Conservation (phyloP, 1,140 invertebrate species). For the Leptinotarsa undecemlineata region DNA sequence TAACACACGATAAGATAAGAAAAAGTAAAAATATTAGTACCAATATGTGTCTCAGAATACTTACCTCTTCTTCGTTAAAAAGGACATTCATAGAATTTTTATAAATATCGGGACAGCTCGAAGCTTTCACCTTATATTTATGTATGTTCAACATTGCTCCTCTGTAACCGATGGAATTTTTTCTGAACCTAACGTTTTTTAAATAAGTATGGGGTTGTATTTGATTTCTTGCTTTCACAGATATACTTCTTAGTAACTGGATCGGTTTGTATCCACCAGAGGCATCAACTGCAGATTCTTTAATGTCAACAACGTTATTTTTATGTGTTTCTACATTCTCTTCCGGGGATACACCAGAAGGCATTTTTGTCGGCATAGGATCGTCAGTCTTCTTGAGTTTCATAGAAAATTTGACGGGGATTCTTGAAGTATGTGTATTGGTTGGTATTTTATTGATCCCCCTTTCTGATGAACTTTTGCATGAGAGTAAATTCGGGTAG, state of each 20-base stretch:
- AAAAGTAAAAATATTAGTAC: no score
- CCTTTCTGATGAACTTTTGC: constrained; percentile 67
- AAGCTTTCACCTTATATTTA: constrained; percentile 79
- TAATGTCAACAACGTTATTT: neutral
- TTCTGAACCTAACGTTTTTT: constrained; percentile 73
- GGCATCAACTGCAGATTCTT: neutral
- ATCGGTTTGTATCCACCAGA: neutral
- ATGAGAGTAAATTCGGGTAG: constrained; percentile 68
- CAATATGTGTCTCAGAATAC: neutral
- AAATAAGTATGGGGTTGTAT: constrained; percentile 67
- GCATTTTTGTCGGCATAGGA: neutral
- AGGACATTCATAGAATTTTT: constrained; percentile 86
- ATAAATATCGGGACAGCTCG: constrained; percentile 88
- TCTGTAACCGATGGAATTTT: constrained; percentile 81
- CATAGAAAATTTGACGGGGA: constrained; percentile 35
- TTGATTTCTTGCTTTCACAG: constrained; percentile 31
- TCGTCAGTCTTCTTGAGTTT: constrained; percentile 33
- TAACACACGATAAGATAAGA: no score
- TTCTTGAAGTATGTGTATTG: constrained; percentile 47
- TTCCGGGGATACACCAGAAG: neutral
- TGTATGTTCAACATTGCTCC: constrained; percentile 77
- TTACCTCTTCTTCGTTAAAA: constrained; percentile 71
- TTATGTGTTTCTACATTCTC: constrained; percentile 14
- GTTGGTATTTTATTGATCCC: constrained; percentile 55
- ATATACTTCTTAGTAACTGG: constrained; percentile 30